Evolutionary conservation across 2,113 vertebrate genomes (phyloP), one percentile per base, ranked within the genome.

Genomic region (Malurus alboscapulatus): DNA sequence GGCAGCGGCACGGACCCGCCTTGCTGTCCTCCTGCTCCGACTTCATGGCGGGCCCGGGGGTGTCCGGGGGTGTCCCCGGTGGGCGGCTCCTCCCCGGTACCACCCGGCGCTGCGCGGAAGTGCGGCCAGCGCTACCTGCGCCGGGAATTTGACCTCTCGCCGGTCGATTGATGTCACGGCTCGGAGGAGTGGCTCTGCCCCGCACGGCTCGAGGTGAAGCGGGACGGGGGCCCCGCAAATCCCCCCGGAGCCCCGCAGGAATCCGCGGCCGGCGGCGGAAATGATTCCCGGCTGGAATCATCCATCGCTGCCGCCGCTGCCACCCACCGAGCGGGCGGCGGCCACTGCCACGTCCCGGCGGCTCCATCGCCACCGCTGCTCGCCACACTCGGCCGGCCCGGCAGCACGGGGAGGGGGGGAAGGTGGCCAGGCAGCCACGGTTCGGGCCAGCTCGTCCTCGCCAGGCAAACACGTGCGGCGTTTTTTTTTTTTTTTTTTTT

Each of bases 21-120:
- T 96, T 95, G 91, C 88, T 92, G 88, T 97, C 94, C 92, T 98
- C 98, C 81, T 95, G 94, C 92, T 98, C 98, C 30, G 97, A 97
- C 96, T 96, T 96, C 97, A 98, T 97, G 78, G 81, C 44, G 32
- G 36, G 10, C 32, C 22, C 8, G 30, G 54, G 54, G 27, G 16
- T 2, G 30, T 51, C 90, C 34, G 61, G 62, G 13, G 62, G 51
- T 34, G 55, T 14, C 15, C 65, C 65, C 20, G 51, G 22, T 0
- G 5, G 34, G 71, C 55, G 93, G 84, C 93, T 95, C 96, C 92
- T 93, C 54, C 40, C 92, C 92, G 32, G 42, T 27, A 7, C 59
- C 38, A 2, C 13, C 17, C 59, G 69, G 93, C 95, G 51, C 40
- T 6, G 93, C 96, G 92, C 92, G 97, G 95, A 97, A 96, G 97